These are phyloP conservation scores for Camelus dromedarius DNA, from an alignment of 2,113 vertebrate species.

Conservation along the genomic window DNA sequence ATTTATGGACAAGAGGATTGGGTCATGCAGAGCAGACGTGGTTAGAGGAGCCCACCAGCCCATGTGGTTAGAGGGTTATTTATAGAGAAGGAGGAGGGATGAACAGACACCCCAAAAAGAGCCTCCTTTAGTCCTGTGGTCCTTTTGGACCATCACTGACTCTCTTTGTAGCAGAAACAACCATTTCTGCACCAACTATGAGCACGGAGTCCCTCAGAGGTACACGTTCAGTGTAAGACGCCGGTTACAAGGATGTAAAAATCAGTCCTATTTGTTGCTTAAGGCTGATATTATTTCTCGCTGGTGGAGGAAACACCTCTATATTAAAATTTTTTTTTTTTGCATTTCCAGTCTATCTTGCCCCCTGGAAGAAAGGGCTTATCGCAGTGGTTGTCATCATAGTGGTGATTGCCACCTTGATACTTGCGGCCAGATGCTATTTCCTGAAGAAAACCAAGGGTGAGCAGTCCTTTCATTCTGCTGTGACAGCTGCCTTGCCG, in stretches of 20 bases:
- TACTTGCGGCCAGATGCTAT: slow-evolving; percentile 69
- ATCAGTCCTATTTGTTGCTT: neutral
- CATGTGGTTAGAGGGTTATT: neutral
- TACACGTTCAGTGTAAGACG: neutral
- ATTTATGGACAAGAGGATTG: neutral
- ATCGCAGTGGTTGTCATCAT: slow-evolving; percentile 65
- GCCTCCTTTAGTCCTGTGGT: neutral
- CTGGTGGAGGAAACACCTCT: neutral
- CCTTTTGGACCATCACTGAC: neutral
- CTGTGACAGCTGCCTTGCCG: neutral
- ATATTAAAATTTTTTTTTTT: neutral
- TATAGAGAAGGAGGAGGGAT: neutral
- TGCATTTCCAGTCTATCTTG: slow-evolving; percentile 70
- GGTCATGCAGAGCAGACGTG: neutral
- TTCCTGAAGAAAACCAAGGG: slow-evolving; percentile 78
- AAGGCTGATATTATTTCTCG: neutral
- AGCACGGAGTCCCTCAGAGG: neutral
- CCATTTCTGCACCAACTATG: neutral
- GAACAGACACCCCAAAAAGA: neutral
- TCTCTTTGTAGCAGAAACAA: neutral
- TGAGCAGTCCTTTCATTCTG: slow-evolving; percentile 28
- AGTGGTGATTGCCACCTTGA: slow-evolving; percentile 55
- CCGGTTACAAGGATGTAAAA: neutral
- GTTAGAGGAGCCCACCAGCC: neutral
- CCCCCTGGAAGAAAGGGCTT: slow-evolving; percentile 80